phyloP scores from a whole-genome alignment of 53 echinoderm and acorn worm species.

The Stichopus horrens region DNA sequence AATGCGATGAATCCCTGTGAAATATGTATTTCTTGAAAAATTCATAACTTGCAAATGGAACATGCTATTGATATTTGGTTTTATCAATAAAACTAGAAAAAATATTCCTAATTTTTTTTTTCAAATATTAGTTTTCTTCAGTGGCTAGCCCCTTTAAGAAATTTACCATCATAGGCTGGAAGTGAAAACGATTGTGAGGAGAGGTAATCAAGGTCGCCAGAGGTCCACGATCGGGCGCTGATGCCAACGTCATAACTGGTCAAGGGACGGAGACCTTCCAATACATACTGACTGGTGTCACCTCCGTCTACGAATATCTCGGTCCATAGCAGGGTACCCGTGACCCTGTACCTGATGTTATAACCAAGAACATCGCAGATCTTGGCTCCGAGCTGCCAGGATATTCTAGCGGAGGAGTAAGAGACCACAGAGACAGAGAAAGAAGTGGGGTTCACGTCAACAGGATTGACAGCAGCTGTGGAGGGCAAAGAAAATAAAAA shows the following conservation, averaged over 20 bases:
- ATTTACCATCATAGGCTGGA: slow-evolving; percentile 21
- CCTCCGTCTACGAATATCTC: slow-evolving; percentile 57
- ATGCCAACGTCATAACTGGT: slow-evolving; percentile 33
- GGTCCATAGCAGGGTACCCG: not conserved
- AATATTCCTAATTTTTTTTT: no score
- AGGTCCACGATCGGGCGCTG: slow-evolving; percentile 38
- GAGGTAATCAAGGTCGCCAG: slow-evolving; percentile 28
- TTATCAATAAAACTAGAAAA: no score
- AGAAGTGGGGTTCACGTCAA: slow-evolving; percentile 56
- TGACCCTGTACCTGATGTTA: slow-evolving; percentile 45
- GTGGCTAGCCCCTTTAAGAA: not conserved
- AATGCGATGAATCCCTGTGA: no score
- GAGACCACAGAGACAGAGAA: slow-evolving; percentile 52
- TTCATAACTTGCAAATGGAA: no score
- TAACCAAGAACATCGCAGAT: slow-evolving; percentile 78
- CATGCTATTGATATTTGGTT: no score
- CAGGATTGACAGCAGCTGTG: slow-evolving; percentile 51
- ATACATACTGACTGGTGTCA: not conserved
- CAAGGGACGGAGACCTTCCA: slow-evolving; percentile 57
- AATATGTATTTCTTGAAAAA: no score
- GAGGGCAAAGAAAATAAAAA: not conserved
- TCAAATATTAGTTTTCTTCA: no score
- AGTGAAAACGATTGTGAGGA: not conserved
- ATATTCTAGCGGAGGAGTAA: slow-evolving; percentile 44
- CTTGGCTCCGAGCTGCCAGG: slow-evolving; percentile 62